Conservation (phyloP, 2,113 vertebrate species). For the Sceloporus undulatus region DNA sequence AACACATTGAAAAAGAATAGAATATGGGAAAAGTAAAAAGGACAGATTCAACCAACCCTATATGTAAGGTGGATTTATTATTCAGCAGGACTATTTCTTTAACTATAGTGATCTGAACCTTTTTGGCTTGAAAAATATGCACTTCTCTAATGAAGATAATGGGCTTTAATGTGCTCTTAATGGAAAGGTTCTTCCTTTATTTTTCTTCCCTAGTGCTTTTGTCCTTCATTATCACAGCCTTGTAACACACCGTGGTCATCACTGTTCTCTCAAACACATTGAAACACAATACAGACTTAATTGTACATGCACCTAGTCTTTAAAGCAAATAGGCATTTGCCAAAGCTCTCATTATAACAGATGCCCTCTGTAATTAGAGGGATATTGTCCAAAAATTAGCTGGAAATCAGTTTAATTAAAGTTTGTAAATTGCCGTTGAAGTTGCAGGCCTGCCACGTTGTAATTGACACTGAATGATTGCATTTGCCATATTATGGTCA, state of each 20-base stretch:
- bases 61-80: slow-evolving; percentile 55
- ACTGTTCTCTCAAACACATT: slow-evolving; percentile 58
- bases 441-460: slow-evolving; percentile 51
- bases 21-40: too few relatives aligned
- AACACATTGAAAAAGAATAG: too few relatives aligned
- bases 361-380: slow-evolving; percentile 68
- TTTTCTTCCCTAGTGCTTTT: slow-evolving; percentile 54
- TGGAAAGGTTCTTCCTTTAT: slow-evolving; percentile 25
- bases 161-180: slow-evolving; percentile 69
- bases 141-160: slow-evolving; percentile 72
- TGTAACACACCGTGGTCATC: slow-evolving; percentile 65
- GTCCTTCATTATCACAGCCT: slow-evolving; percentile 68
- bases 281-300: slow-evolving; percentile 69
- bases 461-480: slow-evolving; percentile 61
- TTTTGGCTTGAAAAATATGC: slow-evolving; percentile 57
- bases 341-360: slow-evolving; percentile 66
- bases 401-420: slow-evolving; percentile 73
- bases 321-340: slow-evolving; percentile 69
- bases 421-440: slow-evolving; percentile 69
- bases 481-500: slow-evolving; percentile 42
- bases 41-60: slow-evolving; percentile 17
- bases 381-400: slow-evolving; percentile 72
- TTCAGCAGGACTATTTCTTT: slow-evolving; percentile 45
- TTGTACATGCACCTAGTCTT: slow-evolving; percentile 73
- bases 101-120: slow-evolving; percentile 26